phyloP scores from a whole-genome alignment of 2,888 invertebrate genomes.

The Falcaria lacertinaria region DNA sequence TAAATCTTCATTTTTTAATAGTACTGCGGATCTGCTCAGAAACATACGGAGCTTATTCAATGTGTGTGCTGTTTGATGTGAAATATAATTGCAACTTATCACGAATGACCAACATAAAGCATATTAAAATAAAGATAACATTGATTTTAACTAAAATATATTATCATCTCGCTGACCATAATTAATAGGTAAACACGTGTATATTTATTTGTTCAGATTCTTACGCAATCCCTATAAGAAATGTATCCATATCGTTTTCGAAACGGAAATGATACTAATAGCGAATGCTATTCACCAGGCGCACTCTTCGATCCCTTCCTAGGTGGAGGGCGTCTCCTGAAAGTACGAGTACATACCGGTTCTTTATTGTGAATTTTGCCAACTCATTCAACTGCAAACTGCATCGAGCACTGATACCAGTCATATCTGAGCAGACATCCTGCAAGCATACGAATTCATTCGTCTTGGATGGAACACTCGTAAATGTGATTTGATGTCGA shows the following conservation, averaged over 20 bases:
- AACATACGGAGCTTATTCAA: too few species aligned
- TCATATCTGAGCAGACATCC: slow-evolving; percentile 4
- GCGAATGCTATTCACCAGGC: slow-evolving; percentile 48
- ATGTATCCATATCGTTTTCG: slow-evolving; percentile 28
- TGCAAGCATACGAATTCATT: not conserved
- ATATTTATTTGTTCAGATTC: too few species aligned
- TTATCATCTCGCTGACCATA: too few species aligned
- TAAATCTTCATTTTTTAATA: too few species aligned
- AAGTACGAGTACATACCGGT: slow-evolving; percentile 40
- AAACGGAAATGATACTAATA: slow-evolving; percentile 54
- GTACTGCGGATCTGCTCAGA: too few species aligned
- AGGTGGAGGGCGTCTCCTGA: slow-evolving; percentile 35
- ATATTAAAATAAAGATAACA: too few species aligned
- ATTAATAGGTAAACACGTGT: too few species aligned
- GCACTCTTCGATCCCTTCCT: slow-evolving; percentile 53
- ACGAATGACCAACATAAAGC: too few species aligned
- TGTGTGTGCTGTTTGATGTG: too few species aligned
- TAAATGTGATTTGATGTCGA: not conserved
- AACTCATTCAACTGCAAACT: slow-evolving; percentile 53
- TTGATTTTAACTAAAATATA: too few species aligned
- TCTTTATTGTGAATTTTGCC: slow-evolving; percentile 41
- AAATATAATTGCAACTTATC: too few species aligned
- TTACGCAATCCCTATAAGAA: too few species aligned
- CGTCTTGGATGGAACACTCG: not conserved
- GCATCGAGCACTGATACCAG: slow-evolving; percentile 30